Conservation (phyloP, 2,113 vertebrate genomes). For the Otis tarda region DNA sequence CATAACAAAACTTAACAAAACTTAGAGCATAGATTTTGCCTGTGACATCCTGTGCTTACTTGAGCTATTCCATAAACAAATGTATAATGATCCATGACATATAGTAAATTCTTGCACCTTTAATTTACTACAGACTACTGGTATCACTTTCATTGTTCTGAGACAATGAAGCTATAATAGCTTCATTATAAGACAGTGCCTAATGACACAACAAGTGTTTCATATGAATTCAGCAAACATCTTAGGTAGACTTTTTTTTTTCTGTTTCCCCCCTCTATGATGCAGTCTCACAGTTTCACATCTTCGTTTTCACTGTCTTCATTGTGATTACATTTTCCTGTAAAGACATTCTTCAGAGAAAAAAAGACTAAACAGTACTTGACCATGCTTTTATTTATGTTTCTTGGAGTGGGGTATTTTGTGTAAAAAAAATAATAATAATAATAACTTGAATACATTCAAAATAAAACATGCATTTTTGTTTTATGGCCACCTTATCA, state of each 20-base stretch:
- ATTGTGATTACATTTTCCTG: background rate
- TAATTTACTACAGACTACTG: background rate
- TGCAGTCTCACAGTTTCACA: background rate
- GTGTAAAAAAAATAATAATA: too few species aligned
- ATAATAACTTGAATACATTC: background rate
- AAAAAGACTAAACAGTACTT: background rate
- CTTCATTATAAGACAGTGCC: background rate
- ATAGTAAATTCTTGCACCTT: background rate
- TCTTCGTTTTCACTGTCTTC: background rate
- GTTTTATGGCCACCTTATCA: background rate
- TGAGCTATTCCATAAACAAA: background rate
- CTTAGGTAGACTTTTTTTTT: background rate
- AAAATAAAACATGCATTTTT: background rate
- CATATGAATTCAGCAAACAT: background rate
- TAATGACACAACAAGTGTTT: background rate
- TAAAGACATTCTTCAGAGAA: background rate
- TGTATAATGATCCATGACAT: background rate
- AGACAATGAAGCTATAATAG: background rate
- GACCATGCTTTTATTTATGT: background rate
- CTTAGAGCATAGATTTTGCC: background rate
- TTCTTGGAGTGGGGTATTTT: background rate
- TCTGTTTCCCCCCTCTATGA: background rate
- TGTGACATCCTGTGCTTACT: background rate
- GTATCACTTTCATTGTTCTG: background rate
- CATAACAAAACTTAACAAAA: background rate